Conservation (phyloP, 2,888 invertebrate species). For the Agelastica alni region DNA sequence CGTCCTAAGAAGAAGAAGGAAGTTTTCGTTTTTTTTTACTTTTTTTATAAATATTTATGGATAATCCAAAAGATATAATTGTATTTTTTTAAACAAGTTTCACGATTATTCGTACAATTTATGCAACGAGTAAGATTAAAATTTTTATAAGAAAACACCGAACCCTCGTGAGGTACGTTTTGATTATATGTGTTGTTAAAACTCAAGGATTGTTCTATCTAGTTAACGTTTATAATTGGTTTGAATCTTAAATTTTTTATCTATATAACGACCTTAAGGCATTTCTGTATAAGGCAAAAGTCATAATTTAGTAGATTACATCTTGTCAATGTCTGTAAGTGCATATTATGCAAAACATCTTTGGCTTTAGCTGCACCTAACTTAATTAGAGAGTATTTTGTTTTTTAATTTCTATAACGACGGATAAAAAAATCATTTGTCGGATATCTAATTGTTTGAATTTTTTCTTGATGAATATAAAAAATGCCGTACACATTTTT, state of each 20-base stretch:
- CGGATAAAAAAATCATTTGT: no score
- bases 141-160: no score
- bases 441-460: no score
- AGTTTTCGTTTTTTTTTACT: no score
- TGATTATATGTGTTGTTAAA: constrained; percentile 22
- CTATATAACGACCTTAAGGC: constrained; percentile 16
- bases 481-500: no score
- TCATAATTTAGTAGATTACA: constrained; percentile 33
- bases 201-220: constrained; percentile 23
- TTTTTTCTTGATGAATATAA: no score
- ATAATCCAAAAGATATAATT: no score
- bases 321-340: constrained; percentile 29
- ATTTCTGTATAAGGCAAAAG: constrained; percentile 25
- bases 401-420: constrained; percentile 11
- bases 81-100: no score
- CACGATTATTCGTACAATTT: no score
- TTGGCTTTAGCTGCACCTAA: constrained; percentile 29
- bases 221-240: constrained; percentile 24
- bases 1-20: no score
- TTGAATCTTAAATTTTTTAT: constrained; percentile 17
- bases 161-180: constrained; percentile 14
- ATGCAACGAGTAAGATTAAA: no score
- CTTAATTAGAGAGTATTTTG: constrained; percentile 20
- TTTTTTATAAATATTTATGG: no score
- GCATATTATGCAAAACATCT: constrained; percentile 33